Evolutionary conservation across 2,797 vertebrate genomes (phyloP), one percentile per base, ranked within the genome.

Genomic region (Meda fulgida): DNA sequence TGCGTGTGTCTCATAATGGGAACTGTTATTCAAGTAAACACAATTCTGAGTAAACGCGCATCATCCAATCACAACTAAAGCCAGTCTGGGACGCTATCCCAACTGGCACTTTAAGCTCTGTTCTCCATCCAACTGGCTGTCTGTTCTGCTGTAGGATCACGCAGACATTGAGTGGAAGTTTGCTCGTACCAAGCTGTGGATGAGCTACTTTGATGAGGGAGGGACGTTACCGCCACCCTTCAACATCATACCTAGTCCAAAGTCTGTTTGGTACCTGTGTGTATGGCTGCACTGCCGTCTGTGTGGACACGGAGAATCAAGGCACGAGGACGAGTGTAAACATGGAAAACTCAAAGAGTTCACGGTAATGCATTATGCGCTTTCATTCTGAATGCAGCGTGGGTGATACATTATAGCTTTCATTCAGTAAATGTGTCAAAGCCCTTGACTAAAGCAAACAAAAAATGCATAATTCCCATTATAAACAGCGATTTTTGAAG

Each of bases 151-250:
- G 75, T 84, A 99, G 98, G 98, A 99, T 90, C 97, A 99, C 1
- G 97, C 98, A 0, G 98, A 99, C 84, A 99, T 99, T 0, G 98
- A 99, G 91, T 99, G 98, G 98, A 99, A 99, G 90, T 99, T 99
- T 69, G 98, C 98, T 1, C 94, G 98, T 86, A 99, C 98, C 0
- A 99, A 99, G 91, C 96, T 99, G 89, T 99, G 98, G 98, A 99
- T 99, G 98, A 98, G 97, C 87, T 99, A 99, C 88, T 99, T 99
- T 0, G 98, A 99, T 5, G 98, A 99, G 92, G 98, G 98, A 1
- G 97, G 96, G 40, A 98, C 98, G n/a, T 93, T 99, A 89, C 97
- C 98, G 5, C 96, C 98, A 18, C 98, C 97, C 1, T 99, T 99
- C 87, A 99, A 99, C 94, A 97, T 99, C 34, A 89, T 99, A 65